Base-by-base conservation (phyloP, 2,113 vertebrate genomes). In the Podarcis muralis region DNA sequence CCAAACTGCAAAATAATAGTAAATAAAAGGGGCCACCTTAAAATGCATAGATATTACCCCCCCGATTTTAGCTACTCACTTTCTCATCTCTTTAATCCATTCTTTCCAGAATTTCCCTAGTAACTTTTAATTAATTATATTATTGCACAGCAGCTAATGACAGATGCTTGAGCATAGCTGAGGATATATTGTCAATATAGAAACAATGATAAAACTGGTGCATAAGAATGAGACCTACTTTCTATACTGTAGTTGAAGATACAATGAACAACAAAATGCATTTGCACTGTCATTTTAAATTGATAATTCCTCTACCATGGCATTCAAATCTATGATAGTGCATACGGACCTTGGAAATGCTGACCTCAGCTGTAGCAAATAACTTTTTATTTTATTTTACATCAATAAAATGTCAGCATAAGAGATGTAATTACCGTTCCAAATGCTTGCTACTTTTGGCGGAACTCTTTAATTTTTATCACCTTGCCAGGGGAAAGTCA, bases 11-110 rank as follows among this genome's bases (percentile, higher is more conserved):
- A 59, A 66, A 92, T 32, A 30, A 90, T 83, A 77, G 69, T 87
- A 90, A 88, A 22, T 84, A 6, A 23, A 30, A 85, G 9, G 9
- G 83, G 48, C n/a, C 74, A 81, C 35, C 72, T 90, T 25, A 85
- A 53, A 90, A 85, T 25, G 85, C 35, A 6, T 48, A 16, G 53
- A 2, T 88, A 82, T 81, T 15, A n/a, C 25, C 25, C 43, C 43
- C 1, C 81, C 90, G 81, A 93, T 79, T 81, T 92, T 81, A 93
- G 86, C 32, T 71, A 87, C 53, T 87, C 74, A 79, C 0, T 81
- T 57, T 59, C 40, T 9, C 43, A 53, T n/a, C 16, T 53, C 66
- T 57, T 53, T 12, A 32, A 2, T 48, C 16, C 59, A 20, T 65
- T 76, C 40, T 18, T 13, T 27, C 68, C 84, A 32, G 22, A 81